phyloP scores from a whole-genome alignment of 2,113 vertebrate species.

The Cinclus mexicanus region DNA sequence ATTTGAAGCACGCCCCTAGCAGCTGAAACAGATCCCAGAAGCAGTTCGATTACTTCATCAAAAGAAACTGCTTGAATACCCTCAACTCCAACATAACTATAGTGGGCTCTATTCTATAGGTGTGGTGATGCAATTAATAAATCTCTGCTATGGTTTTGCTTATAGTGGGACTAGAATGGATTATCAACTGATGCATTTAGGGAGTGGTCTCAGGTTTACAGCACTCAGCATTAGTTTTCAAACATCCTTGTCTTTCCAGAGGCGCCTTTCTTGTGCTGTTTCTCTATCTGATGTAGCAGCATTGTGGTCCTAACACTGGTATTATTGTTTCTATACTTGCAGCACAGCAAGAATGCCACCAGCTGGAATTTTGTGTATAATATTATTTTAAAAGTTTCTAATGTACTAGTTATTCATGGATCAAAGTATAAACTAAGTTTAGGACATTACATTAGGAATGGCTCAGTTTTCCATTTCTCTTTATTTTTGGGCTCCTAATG shows the following conservation, averaged over 20 bases:
- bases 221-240: background rate
- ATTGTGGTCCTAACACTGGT: background rate
- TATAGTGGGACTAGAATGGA: slow-evolving; percentile 2
- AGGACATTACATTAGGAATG: background rate
- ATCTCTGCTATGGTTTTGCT: slow-evolving; percentile 63
- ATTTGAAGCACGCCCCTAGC: slow-evolving; percentile 85
- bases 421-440: slow-evolving; percentile 16
- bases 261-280: background rate
- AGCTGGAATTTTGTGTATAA: background rate
- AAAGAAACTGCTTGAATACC: slow-evolving; percentile 72
- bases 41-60: slow-evolving; percentile 81
- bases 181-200: background rate
- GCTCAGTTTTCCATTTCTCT: background rate
- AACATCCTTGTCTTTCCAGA: background rate
- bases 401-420: background rate
- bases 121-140: slow-evolving; percentile 70
- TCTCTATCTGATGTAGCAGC: background rate
- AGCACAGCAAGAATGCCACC: background rate
- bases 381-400: background rate
- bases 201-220: background rate
- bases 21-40: slow-evolving; percentile 81
- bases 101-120: slow-evolving; percentile 57
- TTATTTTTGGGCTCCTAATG: background rate
- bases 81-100: slow-evolving; percentile 70
- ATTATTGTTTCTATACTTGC: background rate